phyloP scores from a whole-genome alignment of 2,797 vertebrate genomes.

The Sebastes matsubarae region DNA sequence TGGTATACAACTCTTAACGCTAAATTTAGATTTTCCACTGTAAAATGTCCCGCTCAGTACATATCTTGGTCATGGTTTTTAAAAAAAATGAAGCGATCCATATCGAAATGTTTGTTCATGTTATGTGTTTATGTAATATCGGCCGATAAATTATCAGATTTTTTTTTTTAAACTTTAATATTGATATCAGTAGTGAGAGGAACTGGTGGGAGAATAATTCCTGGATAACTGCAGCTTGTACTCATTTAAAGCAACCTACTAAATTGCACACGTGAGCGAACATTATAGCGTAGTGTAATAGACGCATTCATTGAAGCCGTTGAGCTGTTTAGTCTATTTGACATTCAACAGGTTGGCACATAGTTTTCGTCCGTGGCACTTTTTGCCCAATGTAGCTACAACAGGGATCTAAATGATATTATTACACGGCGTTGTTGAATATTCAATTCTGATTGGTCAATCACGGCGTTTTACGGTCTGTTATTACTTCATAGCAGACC shows the following conservation, averaged over 20 bases:
- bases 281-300: not conserved
- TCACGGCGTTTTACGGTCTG: too few relatives aligned
- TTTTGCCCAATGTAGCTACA: not conserved
- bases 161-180: not conserved
- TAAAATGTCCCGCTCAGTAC: too few relatives aligned
- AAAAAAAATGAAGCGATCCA: not conserved
- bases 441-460: too few relatives aligned
- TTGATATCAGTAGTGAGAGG: not conserved
- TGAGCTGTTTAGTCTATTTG: not conserved
- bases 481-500: too few relatives aligned
- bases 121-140: not conserved
- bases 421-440: too few relatives aligned
- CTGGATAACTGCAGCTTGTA: too few relatives aligned
- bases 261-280: not conserved
- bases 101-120: not conserved
- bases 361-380: not conserved
- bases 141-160: not conserved
- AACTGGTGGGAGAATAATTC: not conserved
- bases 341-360: not conserved
- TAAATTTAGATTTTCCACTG: not conserved
- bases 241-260: accelerated
- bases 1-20: too few relatives aligned
- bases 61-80: not conserved
- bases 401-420: not conserved
- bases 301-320: not conserved